Conservation (phyloP, 2,113 vertebrate genomes). For the Platysternon megacephalum region DNA sequence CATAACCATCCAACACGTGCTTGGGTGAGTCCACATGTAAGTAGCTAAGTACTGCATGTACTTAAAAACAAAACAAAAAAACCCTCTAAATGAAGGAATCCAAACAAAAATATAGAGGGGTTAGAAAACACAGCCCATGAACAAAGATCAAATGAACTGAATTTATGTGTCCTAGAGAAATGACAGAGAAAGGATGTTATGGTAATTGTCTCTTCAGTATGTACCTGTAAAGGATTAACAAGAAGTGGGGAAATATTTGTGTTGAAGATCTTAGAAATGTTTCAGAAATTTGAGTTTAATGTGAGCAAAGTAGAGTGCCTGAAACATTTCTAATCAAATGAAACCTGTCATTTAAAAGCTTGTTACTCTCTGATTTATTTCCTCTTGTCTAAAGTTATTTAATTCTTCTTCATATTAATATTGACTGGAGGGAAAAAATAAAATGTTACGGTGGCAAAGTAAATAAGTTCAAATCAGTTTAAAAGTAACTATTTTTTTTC, state of each 20-base stretch:
- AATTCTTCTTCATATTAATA: background rate
- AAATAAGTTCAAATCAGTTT: background rate
- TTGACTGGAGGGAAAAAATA: background rate
- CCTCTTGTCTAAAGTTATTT: background rate
- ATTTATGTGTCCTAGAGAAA: background rate
- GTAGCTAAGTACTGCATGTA: background rate
- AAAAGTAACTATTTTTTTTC: background rate
- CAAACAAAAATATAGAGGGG: background rate
- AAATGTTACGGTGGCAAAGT: background rate
- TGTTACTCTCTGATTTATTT: background rate
- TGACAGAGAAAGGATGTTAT: background rate
- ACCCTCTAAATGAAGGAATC: background rate
- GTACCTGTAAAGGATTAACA: background rate
- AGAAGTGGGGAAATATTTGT: background rate
- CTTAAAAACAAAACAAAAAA: background rate
- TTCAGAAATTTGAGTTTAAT: background rate
- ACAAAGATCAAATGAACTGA: background rate
- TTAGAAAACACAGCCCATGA: background rate
- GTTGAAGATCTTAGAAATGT: background rate
- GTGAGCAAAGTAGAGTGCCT: background rate
- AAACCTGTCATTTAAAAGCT: background rate
- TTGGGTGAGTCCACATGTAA: background rate
- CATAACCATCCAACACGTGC: background rate
- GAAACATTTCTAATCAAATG: background rate
- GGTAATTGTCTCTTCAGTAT: background rate